Evolutionary conservation across 1,140 invertebrate genomes (phyloP).

Genomic region (Calephelis virginiensis): DNA sequence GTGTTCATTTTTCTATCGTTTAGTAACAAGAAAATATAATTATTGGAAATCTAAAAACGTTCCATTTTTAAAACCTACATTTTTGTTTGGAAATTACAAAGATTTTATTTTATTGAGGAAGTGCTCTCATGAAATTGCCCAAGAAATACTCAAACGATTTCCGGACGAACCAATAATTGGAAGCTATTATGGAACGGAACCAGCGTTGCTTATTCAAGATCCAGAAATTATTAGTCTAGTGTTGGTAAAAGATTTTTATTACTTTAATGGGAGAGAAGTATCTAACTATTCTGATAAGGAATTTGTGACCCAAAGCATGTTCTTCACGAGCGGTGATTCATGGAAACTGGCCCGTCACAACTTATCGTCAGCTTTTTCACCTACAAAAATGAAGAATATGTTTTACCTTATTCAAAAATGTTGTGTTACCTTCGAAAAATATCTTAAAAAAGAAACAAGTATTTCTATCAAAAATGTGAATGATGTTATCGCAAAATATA

Average conservation of each 20-base stretch:
- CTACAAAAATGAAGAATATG: constrained; percentile 80
- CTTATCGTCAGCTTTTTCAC: constrained; percentile 80
- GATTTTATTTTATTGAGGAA: constrained; percentile 40
- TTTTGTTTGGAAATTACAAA: constrained; percentile 53
- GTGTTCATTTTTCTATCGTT: constrained; percentile 16
- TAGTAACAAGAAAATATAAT: constrained; percentile 24
- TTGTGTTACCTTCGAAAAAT: constrained; percentile 44
- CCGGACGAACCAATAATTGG: constrained; percentile 54
- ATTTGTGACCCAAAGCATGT: constrained; percentile 40
- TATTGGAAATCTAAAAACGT: constrained; percentile 58
- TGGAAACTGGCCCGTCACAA: constrained; percentile 80
- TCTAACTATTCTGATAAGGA: constrained; percentile 67
- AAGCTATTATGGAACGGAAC: constrained; percentile 51
- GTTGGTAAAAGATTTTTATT: constrained; percentile 69
- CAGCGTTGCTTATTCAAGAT: constrained; percentile 57
- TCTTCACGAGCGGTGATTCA: constrained; percentile 44
- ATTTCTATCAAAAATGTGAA: constrained; percentile 50
- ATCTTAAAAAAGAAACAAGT: constrained; percentile 33
- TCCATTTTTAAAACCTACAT: constrained; percentile 39
- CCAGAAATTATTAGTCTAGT: constrained; percentile 71
- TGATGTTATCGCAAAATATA: constrained; percentile 66
- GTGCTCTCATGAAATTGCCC: constrained; percentile 16
- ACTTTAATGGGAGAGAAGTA: constrained; percentile 66
- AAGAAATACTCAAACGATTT: constrained; percentile 39
- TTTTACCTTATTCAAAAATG: constrained; percentile 67